Conservation (phyloP, 1,140 invertebrate species). For the Centruroides sculpturatus region DNA sequence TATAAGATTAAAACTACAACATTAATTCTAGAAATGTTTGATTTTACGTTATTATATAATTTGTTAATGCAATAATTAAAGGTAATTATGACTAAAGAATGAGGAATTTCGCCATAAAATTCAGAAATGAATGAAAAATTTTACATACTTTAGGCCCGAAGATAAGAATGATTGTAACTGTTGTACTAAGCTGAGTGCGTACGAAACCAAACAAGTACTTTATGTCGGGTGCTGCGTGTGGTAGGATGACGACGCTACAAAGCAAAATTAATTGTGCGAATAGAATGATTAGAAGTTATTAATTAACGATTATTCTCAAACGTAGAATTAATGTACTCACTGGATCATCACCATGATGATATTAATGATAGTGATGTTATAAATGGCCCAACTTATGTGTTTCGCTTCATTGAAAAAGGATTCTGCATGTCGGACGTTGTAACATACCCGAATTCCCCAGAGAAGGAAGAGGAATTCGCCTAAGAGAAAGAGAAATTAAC, state of each 20-base stretch:
- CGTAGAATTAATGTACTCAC: slow-evolving; percentile 44
- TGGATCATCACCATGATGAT: slow-evolving; percentile 77
- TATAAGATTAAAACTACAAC: too few relatives aligned
- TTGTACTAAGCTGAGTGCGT: slow-evolving; percentile 69
- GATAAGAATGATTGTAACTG: slow-evolving; percentile 63
- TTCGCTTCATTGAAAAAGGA: slow-evolving; percentile 83
- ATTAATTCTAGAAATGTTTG: too few relatives aligned
- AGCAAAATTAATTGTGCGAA: slow-evolving; percentile 1
- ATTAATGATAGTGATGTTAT: slow-evolving; percentile 84
- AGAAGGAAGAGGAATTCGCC: slow-evolving; percentile 75
- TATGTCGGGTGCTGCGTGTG: slow-evolving; percentile 68
- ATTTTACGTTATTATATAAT: too few relatives aligned
- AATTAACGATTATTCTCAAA: too few relatives aligned
- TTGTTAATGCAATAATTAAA: too few relatives aligned
- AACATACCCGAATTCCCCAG: slow-evolving; percentile 77
- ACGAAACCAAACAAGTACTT: slow-evolving; percentile 77
- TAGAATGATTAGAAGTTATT: too few relatives aligned
- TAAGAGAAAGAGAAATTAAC: slow-evolving; percentile 27
- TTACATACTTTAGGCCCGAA: slow-evolving; percentile 65
- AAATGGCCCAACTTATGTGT: slow-evolving; percentile 80
- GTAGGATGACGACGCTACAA: slow-evolving; percentile 64
- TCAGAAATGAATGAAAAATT: not conserved
- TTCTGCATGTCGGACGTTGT: slow-evolving; percentile 77
- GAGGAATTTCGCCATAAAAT: too few relatives aligned
- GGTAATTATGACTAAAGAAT: too few relatives aligned